These are phyloP conservation scores for Pipistrellus pygmaeus DNA, from an alignment of 2,797 vertebrate genomes.

Conservation along the genomic window DNA sequence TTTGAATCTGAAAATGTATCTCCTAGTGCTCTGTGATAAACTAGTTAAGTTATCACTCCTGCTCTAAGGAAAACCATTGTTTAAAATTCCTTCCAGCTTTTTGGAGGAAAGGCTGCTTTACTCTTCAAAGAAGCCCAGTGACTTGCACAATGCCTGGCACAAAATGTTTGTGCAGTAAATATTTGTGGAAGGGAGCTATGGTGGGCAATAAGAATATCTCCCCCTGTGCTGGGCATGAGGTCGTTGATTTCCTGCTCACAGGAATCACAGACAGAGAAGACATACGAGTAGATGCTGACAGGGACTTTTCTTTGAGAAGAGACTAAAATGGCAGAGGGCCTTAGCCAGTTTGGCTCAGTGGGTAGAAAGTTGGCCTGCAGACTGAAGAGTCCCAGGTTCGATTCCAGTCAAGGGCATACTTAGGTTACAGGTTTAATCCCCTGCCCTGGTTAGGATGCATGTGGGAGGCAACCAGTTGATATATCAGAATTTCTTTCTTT, in stretches of 20 bases:
- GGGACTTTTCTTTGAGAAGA: neutral
- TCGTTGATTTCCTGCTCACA: neutral
- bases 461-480: too few relatives aligned
- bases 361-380: too few relatives aligned
- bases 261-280: too few relatives aligned
- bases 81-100: neutral
- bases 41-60: neutral
- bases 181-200: neutral
- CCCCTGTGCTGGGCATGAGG: neutral
- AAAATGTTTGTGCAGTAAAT: neutral
- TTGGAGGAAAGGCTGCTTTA: neutral
- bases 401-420: too few relatives aligned
- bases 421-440: too few relatives aligned
- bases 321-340: neutral
- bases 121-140: neutral
- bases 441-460: too few relatives aligned
- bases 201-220: neutral
- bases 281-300: neutral
- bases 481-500: too few relatives aligned
- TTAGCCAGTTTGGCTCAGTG: too few relatives aligned
- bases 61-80: neutral
- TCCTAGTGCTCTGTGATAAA: conserved; percentile 26
- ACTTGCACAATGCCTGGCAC: neutral
- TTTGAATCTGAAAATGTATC: conserved; percentile 5
- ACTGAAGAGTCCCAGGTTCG: too few relatives aligned